Base-by-base conservation (phyloP, 1,140 invertebrate genomes). In the Diorhabda carinulata region DNA sequence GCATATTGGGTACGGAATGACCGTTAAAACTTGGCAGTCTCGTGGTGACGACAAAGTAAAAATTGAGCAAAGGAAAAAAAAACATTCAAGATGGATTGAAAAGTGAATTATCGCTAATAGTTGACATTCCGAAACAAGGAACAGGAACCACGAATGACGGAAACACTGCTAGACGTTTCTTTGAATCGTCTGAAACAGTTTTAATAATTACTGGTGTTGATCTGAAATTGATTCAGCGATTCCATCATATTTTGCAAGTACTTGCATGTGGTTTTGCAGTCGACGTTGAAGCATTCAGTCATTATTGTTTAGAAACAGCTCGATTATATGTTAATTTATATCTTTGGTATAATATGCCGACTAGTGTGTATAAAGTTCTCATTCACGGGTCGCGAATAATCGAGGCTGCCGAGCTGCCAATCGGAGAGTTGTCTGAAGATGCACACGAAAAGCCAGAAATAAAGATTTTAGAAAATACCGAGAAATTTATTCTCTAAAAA, bases 101-200 rank as follows among this genome's bases (percentile, higher is more conserved):
- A 69, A 44, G 44, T 5, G 52, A 72, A 61, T 61, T 77, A 64
- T 73, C 75, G 7, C 57, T 77, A 9, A 69, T 77, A 40, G 73
- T 81, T 2, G 80, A 81, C 71, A 71, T 66, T 47, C 77, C 77
- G 61, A 79, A 80, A 64, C 74, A 10, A 58, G 79, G 79, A 44
- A 76, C 69, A 58, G 79, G 81, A 10, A 80, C 70, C 61, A 70
- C 77, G 2, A 81, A 81, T 72, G 77, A 80, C 64, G 77, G 78
- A 3, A 82, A 80, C 67, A 81, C 80, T 6, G 61, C 61, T 62
- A 5, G 61, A 41, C 61, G 61, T 7, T 62, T 62, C 2, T 62
- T 52, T 62, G 5, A 4, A 41, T 45, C 67, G 69, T 5, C 62
- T 42, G 25, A 7, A 6, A 47, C 57, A 4, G 9, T 40, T 59